Conservation (phyloP, 2,888 invertebrate genomes). For the Conops quadrifasciatus region DNA sequence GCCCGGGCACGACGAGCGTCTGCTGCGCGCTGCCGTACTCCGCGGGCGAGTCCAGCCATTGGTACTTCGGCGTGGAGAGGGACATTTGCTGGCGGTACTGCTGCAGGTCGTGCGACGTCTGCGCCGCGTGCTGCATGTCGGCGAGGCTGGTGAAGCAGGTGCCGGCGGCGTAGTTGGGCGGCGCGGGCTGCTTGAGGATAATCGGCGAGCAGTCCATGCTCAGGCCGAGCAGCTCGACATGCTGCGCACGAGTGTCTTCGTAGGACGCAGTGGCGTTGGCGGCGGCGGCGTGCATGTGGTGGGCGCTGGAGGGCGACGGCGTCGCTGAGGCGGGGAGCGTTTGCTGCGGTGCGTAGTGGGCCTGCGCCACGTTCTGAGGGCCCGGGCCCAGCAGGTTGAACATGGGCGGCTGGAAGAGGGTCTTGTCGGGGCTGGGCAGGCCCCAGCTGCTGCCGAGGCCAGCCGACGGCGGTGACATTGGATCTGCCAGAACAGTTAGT, state of each 20-base stretch:
- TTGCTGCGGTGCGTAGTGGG: constrained; percentile 67
- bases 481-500: constrained; percentile 61
- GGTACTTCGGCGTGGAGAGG: constrained; percentile 71
- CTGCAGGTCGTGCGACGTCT: constrained; percentile 67
- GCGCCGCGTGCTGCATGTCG: constrained; percentile 67
- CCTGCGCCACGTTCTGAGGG: constrained; percentile 67
- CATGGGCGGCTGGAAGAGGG: constrained; percentile 72
- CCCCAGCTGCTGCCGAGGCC: constrained; percentile 77
- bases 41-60: constrained; percentile 70
- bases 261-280: constrained; percentile 37
- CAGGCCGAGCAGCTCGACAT: constrained; percentile 70
- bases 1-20: constrained; percentile 69
- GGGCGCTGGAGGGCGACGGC: constrained; percentile 61
- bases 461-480: constrained; percentile 69
- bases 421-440: constrained; percentile 74
- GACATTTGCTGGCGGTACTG: constrained; percentile 68
- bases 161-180: constrained; percentile 70
- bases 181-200: constrained; percentile 72
- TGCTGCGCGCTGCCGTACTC: constrained; percentile 68
- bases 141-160: constrained; percentile 68
- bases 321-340: constrained; percentile 53
- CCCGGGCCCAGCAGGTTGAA: constrained; percentile 72
- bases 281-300: constrained; percentile 59
- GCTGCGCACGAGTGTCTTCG: constrained; percentile 63
- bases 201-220: constrained; percentile 70